Base-by-base conservation (phyloP, 2,113 vertebrate species). In the Elachura formosa region DNA sequence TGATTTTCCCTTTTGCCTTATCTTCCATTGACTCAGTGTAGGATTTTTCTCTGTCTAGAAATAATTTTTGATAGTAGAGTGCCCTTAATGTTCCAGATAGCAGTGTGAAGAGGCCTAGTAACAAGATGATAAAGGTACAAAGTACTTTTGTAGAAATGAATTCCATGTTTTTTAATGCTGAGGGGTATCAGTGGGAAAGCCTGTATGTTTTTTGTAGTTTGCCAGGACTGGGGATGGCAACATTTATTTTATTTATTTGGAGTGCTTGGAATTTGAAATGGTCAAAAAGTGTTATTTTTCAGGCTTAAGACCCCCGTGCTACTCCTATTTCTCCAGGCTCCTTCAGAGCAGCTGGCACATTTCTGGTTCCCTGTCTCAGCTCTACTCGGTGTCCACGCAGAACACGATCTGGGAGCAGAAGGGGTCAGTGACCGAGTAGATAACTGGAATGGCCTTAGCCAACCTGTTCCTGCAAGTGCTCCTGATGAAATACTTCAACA, bases 131-230 rank as follows among this genome's bases (percentile, higher is more conserved):
- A 36, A 54, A 61, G 28, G 15, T 34, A 36, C 40, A 10, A 19
- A 69, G 55, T 0, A 1, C 23, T 74, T 48, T 21, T 69, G 28
- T 77, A 7, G 62, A 52, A 51, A 7, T 2, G 9, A 59, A 6
- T n/a, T 51, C 3, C 0, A 0, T 20, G 28, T 22, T 66, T 84
- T 84, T 48, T 29, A 36, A 16, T 28, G 41, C 62, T 80, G 72
- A 41, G 41, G n/a, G 33, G 4, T 33, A 23, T 12, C 29, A 24
- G 0, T 1, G 6, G 52, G 54, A 43, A 51, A 26, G 6, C 36
- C 20, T 22, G 2, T 2, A 0, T 0, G 0, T 49, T 72, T 49
- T 72, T 26, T 54, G 17, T 23, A 28, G n/a, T 10, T 80, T 31
- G 10, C 15, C 41, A 61, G 54, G 25, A 11, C 17, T 12, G 13